Evolutionary conservation across 2,888 invertebrate genomes (phyloP).

Genomic region (Spisula subtruncata): DNA sequence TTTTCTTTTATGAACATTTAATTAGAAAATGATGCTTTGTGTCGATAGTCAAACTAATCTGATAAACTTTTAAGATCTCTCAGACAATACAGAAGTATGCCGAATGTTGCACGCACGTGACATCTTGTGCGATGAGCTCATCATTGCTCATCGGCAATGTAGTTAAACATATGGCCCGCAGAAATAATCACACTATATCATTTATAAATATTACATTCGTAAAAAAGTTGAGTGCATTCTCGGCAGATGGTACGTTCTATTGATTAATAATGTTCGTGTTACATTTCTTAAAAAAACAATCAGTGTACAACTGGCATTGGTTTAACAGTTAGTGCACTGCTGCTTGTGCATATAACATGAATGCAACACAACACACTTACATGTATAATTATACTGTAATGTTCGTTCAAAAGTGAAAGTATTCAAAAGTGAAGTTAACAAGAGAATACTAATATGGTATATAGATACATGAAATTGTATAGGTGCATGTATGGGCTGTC

Average conservation of each 20-base stretch:
- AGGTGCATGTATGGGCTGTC: not conserved
- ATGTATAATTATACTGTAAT: not conserved
- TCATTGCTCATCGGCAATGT: not conserved
- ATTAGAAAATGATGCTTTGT: not conserved
- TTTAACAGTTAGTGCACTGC: too few relatives aligned
- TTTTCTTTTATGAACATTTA: not conserved
- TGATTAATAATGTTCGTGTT: not conserved
- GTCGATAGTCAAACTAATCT: not conserved
- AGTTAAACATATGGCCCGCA: not conserved
- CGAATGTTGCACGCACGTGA: not conserved
- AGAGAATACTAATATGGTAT: not conserved
- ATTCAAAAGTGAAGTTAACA: too few relatives aligned
- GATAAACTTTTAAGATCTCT: not conserved
- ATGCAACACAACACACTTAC: not conserved
- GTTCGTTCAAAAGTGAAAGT: too few relatives aligned
- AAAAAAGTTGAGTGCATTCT: not conserved
- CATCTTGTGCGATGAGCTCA: not conserved
- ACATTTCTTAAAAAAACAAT: not conserved
- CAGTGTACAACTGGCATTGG: not conserved
- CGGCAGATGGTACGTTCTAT: not conserved
- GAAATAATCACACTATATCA: not conserved
- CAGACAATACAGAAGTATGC: not conserved
- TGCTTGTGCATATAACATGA: not conserved
- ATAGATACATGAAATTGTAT: not conserved
- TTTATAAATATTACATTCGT: not conserved